phyloP scores from a whole-genome alignment of 2,888 invertebrate genomes.

The Scrobipalpa costella region DNA sequence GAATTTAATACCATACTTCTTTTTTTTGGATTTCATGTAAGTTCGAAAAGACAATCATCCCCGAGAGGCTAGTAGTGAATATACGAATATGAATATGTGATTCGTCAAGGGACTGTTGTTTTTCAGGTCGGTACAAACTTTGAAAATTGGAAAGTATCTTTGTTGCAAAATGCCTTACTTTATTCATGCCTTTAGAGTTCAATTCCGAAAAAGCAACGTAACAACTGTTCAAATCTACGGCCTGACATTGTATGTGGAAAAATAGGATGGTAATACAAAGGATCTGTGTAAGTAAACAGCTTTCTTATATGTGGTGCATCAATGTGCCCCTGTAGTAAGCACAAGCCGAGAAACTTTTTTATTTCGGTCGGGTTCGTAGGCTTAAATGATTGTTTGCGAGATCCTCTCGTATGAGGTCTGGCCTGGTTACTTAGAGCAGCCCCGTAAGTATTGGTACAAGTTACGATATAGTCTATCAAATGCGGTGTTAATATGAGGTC shows the following conservation, averaged over 20 bases:
- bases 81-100: no score
- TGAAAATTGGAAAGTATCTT: constrained; percentile 21
- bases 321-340: constrained; percentile 23
- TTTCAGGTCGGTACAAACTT: constrained; percentile 8
- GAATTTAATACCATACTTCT: constrained; percentile 33
- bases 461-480: constrained; percentile 5
- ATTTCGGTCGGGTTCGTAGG: constrained; percentile 25
- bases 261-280: constrained; percentile 24
- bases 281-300: constrained; percentile 22
- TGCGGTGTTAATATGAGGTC: constrained; percentile 6
- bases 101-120: constrained; percentile 28
- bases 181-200: constrained; percentile 22
- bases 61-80: constrained; percentile 30
- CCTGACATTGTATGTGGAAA: constrained; percentile 19
- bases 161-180: constrained; percentile 18
- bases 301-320: constrained; percentile 22
- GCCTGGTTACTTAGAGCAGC: constrained; percentile 19
- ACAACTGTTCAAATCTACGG: constrained; percentile 25
- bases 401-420: constrained; percentile 26
- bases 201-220: constrained; percentile 23
- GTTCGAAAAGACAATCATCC: constrained; percentile 29
- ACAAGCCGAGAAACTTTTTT: constrained; percentile 24
- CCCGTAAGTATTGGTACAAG: constrained; percentile 15
- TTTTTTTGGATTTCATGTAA: constrained; percentile 28
- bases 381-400: constrained; percentile 21